A percentile compares a stretch with the other conserved stretches of the same genome.
These are phyloP conservation scores for Calliopsis andreniformis DNA, from an alignment of 1,140 invertebrate species.

Conservation along the genomic window DNA sequence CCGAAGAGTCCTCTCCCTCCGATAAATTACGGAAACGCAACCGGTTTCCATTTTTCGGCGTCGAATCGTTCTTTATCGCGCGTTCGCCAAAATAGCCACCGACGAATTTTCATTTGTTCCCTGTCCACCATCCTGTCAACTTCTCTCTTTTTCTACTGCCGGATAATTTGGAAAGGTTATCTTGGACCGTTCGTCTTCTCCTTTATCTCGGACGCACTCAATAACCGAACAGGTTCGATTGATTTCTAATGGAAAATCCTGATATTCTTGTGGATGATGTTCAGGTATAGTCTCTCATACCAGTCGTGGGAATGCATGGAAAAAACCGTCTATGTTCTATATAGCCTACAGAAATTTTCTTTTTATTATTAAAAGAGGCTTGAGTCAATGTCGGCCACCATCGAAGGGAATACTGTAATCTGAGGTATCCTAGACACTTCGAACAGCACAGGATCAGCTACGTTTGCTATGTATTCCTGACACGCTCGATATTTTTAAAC, in stretches of 20 bases:
- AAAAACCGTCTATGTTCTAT: too few relatives aligned
- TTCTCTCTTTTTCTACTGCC: background rate
- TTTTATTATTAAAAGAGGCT: too few relatives aligned
- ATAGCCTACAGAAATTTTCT: too few relatives aligned
- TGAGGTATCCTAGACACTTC: too few relatives aligned
- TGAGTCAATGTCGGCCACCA: too few relatives aligned
- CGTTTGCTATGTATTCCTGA: too few relatives aligned
- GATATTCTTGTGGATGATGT: slow-evolving; percentile 1
- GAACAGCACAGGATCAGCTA: too few relatives aligned
- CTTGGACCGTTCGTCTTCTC: slow-evolving; percentile 9
- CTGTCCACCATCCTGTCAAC: too few relatives aligned
- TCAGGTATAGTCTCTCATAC: background rate
- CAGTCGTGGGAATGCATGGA: too few relatives aligned
- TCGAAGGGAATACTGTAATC: too few relatives aligned
- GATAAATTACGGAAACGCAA: slow-evolving; percentile 58
- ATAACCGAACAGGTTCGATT: background rate
- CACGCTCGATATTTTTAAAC: too few relatives aligned
- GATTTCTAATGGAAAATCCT: background rate
- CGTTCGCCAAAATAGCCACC: slow-evolving; percentile 11
- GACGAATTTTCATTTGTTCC: slow-evolving; percentile 31
- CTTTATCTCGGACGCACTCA: background rate
- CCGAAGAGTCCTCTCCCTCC: slow-evolving; percentile 5
- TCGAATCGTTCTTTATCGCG: slow-evolving; percentile 49
- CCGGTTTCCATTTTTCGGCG: slow-evolving; percentile 53
- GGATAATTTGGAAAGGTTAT: slow-evolving; percentile 11